These are phyloP conservation scores for Xenops minutus DNA, from an alignment of 2,797 vertebrate species.

Conservation along the genomic window DNA sequence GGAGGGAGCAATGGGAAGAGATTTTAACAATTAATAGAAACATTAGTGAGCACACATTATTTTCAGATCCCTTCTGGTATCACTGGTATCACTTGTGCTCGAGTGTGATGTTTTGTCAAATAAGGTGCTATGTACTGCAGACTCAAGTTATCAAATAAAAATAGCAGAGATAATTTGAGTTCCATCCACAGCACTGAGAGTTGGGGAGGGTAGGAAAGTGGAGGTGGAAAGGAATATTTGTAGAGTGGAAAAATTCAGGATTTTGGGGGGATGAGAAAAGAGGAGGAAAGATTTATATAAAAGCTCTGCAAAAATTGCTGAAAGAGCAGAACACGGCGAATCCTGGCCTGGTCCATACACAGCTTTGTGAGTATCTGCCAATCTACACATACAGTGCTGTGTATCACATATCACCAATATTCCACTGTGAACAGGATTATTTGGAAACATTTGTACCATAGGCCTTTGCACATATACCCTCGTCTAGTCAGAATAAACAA, in stretches of 20 bases:
- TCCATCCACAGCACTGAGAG: neutral
- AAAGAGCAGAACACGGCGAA: neutral
- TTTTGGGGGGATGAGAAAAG: neutral
- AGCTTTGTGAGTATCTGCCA: neutral
- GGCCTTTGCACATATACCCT: neutral
- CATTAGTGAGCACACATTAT: neutral
- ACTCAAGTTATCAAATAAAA: slow-evolving; percentile 25
- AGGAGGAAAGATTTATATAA: neutral
- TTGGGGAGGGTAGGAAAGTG: neutral
- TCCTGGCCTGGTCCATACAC: neutral
- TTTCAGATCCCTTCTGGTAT: neutral
- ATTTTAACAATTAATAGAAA: slow-evolving; percentile 14
- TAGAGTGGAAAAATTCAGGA: slow-evolving; percentile 6
- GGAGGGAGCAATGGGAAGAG: neutral
- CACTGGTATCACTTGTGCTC: neutral
- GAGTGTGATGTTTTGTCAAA: slow-evolving; percentile 8
- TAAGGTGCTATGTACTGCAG: neutral
- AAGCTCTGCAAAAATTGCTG: neutral
- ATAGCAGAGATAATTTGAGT: slow-evolving; percentile 33
- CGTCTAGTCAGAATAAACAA: neutral
- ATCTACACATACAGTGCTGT: neutral
- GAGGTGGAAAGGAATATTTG: slow-evolving; percentile 34
- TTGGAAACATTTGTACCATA: neutral
- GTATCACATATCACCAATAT: neutral
- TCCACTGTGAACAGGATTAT: neutral